Conservation (phyloP, 2,888 invertebrate genomes). For the Nebria brevicollis region DNA sequence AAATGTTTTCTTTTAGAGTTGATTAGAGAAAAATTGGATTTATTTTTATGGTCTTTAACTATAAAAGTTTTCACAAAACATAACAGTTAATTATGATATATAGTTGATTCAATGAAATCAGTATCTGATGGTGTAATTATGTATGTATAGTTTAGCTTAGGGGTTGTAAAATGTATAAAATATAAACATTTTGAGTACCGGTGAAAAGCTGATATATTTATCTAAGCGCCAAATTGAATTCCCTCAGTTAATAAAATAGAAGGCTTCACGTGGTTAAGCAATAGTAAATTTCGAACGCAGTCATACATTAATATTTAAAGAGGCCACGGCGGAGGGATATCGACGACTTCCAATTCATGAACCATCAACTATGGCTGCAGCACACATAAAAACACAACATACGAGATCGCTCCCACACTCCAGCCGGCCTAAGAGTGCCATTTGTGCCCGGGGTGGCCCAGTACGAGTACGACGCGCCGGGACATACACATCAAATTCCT, state of each 20-base stretch:
- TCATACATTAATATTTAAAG: background rate
- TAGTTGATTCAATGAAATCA: too few species aligned
- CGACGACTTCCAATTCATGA: background rate
- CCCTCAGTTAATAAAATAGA: background rate
- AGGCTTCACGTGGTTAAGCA: background rate
- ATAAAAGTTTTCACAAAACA: background rate
- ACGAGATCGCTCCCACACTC: background rate
- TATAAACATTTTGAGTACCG: background rate
- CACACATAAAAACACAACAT: background rate
- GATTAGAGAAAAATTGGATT: background rate
- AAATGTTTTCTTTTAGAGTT: conserved; percentile 3
- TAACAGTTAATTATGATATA: too few species aligned
- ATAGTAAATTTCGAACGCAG: background rate
- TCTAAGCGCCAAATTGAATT: background rate
- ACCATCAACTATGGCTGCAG: background rate
- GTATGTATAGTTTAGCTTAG: too few species aligned
- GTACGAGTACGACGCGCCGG: background rate
- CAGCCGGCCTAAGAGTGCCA: background rate
- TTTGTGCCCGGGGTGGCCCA: conserved; percentile 1
- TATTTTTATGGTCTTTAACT: background rate
- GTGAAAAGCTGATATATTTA: background rate
- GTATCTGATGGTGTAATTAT: too few species aligned
- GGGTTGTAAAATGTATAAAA: too few species aligned
- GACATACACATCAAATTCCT: conserved; percentile 14
- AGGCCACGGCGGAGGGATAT: background rate